Evolutionary conservation across 2,888 invertebrate species (phyloP).

Genomic region (Physocephala rufipes): DNA sequence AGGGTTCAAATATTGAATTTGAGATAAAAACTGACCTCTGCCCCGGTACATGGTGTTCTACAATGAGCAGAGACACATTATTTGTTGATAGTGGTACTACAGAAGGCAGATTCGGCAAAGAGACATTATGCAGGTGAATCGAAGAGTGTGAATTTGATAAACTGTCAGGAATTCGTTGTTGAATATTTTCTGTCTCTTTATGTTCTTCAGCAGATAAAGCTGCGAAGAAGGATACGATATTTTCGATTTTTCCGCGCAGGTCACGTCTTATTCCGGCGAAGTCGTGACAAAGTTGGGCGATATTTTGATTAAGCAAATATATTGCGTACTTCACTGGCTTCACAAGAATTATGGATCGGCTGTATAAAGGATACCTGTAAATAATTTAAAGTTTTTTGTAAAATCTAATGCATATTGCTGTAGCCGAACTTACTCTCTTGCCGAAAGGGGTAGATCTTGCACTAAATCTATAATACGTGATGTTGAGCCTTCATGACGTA

Average conservation of each 20-base stretch:
- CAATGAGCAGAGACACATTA: constrained; percentile 52
- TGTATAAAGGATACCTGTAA: constrained; percentile 84
- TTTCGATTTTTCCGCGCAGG: constrained; percentile 59
- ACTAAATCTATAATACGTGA: constrained; percentile 84
- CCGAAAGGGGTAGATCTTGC: constrained; percentile 74
- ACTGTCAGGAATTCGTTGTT: constrained; percentile 40
- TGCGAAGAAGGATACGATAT: constrained; percentile 57
- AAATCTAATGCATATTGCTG: no score
- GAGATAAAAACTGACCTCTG: constrained; percentile 46
- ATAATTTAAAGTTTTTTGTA: constrained; percentile 40
- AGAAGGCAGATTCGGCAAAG: constrained; percentile 48
- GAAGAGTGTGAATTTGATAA: constrained; percentile 60
- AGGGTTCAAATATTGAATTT: constrained; percentile 1
- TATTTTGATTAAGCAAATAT: constrained; percentile 92
- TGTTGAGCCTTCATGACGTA: constrained; percentile 82
- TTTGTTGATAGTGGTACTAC: constrained; percentile 45
- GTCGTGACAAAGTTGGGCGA: constrained; percentile 79
- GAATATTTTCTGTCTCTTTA: constrained; percentile 35
- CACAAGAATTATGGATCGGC: constrained; percentile 59
- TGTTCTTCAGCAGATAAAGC: constrained; percentile 52
- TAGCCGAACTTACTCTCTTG: constrained; percentile 70
- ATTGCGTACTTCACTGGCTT: constrained; percentile 82
- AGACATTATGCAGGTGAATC: constrained; percentile 59
- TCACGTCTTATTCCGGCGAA: constrained; percentile 56
- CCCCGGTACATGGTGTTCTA: constrained; percentile 49